Evolutionary conservation across 2,113 vertebrate species (phyloP).

Genomic region (Diphyllodes magnificus): DNA sequence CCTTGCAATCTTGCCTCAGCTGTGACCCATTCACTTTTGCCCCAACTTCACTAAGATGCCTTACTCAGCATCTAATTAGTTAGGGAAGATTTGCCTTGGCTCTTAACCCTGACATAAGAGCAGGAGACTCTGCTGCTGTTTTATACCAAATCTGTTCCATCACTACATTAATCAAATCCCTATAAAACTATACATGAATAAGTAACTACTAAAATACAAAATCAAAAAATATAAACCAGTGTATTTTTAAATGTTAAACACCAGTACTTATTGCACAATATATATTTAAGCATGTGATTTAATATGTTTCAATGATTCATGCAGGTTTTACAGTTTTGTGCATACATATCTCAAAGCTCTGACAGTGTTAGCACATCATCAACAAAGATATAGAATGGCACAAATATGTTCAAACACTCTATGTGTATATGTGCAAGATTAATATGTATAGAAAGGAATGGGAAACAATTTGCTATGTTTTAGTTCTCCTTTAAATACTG

Average conservation of each 20-base stretch:
- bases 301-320: background rate
- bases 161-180: conserved; percentile 71
- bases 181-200: conserved; percentile 52
- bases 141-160: conserved; percentile 79
- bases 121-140: conserved; percentile 65
- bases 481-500: background rate
- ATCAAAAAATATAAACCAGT: background rate
- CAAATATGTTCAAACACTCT: background rate
- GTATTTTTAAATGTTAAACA: background rate
- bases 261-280: background rate
- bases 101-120: conserved; percentile 73
- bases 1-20: conserved; percentile 71
- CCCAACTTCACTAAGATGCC: conserved; percentile 75
- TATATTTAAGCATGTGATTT: background rate
- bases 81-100: conserved; percentile 71
- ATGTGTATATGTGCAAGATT: background rate
- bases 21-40: conserved; percentile 74
- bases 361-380: background rate
- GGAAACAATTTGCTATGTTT: background rate
- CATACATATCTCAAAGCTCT: background rate
- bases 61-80: conserved; percentile 81
- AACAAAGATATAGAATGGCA: background rate
- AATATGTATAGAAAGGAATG: background rate
- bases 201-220: conserved; percentile 48
- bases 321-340: conserved; percentile 2